Evolutionary conservation across 2,797 vertebrate genomes (phyloP).

Genomic region (Momotus momota): DNA sequence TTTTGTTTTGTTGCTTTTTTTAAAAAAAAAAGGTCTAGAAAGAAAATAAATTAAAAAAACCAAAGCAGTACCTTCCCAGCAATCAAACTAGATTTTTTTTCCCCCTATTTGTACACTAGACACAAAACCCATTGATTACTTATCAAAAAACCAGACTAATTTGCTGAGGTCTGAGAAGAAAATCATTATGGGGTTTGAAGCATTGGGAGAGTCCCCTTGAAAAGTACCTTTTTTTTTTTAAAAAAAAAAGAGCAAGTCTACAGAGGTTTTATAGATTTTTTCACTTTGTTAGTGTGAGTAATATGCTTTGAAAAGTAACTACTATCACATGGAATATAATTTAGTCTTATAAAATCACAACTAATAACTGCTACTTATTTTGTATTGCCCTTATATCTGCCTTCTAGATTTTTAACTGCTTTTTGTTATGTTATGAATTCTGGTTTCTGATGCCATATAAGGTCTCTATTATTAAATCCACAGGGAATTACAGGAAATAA

Average conservation of each 20-base stretch:
- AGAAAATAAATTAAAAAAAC: background rate
- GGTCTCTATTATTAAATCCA: background rate
- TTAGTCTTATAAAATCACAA: background rate
- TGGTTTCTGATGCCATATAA: background rate
- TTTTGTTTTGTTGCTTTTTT: background rate
- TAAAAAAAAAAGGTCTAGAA: background rate
- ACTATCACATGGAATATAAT: background rate
- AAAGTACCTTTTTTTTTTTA: constrained; percentile 5
- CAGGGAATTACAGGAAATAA: background rate
- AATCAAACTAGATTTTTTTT: background rate
- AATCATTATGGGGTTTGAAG: background rate
- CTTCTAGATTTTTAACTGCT: background rate
- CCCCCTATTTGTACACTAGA: background rate
- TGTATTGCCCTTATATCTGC: background rate
- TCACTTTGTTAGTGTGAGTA: background rate
- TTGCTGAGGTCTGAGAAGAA: background rate
- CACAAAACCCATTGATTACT: background rate
- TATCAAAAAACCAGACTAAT: constrained; percentile 33
- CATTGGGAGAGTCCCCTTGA: constrained; percentile 1
- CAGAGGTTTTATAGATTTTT: constrained; percentile 11
- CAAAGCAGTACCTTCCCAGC: background rate
- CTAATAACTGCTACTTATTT: background rate
- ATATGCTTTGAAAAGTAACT: background rate
- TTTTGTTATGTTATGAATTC: background rate
- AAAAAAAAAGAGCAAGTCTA: background rate